Conservation (phyloP, 2,888 invertebrate species). For the Melipona bicolor region DNA sequence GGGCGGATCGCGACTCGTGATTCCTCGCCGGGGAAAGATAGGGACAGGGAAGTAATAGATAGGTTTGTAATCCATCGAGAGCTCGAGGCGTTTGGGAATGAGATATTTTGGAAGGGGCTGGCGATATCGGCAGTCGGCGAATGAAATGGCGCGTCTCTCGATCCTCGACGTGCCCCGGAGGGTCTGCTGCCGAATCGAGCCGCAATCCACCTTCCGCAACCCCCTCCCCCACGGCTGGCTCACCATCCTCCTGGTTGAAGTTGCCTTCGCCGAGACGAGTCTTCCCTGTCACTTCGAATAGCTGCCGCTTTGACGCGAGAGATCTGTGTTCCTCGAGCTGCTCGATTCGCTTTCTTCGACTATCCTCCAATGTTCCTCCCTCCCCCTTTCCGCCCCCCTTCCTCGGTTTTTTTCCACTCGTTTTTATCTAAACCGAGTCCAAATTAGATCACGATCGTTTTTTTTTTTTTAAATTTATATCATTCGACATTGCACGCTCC, state of each 20-base stretch:
- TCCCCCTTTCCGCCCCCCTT: neutral
- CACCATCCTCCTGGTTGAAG: constrained; percentile 59
- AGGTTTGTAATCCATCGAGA: constrained; percentile 84
- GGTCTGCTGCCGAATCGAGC: constrained; percentile 81
- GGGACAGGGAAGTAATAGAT: constrained; percentile 83
- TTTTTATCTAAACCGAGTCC: neutral
- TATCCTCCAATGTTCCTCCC: neutral
- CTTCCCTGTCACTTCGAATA: constrained; percentile 63
- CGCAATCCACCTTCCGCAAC: constrained; percentile 70
- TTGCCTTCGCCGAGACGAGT: constrained; percentile 73
- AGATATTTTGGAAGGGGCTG: constrained; percentile 83
- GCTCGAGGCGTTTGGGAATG: constrained; percentile 83
- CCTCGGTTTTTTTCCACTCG: neutral
- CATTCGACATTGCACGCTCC: no score
- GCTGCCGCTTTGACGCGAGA: constrained; percentile 45
- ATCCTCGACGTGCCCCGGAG: constrained; percentile 81
- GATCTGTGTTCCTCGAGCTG: neutral
- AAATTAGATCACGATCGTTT: neutral
- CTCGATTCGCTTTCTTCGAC: neutral
- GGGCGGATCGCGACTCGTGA: constrained; percentile 68
- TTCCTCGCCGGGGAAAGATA: constrained; percentile 53
- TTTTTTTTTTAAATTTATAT: no score
- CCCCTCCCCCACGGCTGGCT: constrained; percentile 28
- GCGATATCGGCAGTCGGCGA: constrained; percentile 84
- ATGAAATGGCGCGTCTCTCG: constrained; percentile 83